Base-by-base conservation (phyloP, 1,140 invertebrate species). In the Heliconius hermathena region DNA sequence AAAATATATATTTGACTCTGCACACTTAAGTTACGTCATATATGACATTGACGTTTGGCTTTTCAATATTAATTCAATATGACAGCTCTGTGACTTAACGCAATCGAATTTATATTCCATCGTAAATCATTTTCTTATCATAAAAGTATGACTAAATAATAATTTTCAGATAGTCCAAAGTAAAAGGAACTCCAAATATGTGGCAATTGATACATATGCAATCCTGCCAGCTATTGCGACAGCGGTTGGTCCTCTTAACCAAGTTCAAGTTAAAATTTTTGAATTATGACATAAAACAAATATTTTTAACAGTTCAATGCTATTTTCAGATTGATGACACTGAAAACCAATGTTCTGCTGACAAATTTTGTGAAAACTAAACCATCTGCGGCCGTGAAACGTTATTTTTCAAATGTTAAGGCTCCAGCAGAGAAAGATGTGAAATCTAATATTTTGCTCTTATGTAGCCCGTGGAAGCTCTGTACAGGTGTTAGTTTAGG, bases 401-500 rank as follows among this genome's bases (percentile, higher is more conserved):
- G 84, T 13, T 87, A 88, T 81, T 72, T 93, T 81, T 85, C 88
- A 18, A 84, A 91, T 76, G 78, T 87, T 1, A 90, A 90, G 86
- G 80, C 49, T 80, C 77, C 81, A 16, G 38, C 76, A 8, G 89
- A 89, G 74, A 91, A 90, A 82, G 86, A 84, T 83, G 26, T 85
- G 57, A 89, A 91, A 73, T 80, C 81, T 8, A 82, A 80, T n/a
- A 75, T 88, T 76, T 82, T 91, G 38, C 70, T 89, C 8, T 78
- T 88, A 74, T 91, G 83, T 83, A 91, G 89, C 76, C 93, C 93
- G 8, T 94, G 93, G 93, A 94, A 93, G 80, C 76, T 94, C 20
- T 91, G 91, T 82, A 88, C 91, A 9, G 93, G 93, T 57, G 81
- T 94, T 60, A 91, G 91, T 87, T 84, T 94, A 88, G 93, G 91